Conservation (phyloP, 2,888 invertebrate species). For the Tethea ocularis region DNA sequence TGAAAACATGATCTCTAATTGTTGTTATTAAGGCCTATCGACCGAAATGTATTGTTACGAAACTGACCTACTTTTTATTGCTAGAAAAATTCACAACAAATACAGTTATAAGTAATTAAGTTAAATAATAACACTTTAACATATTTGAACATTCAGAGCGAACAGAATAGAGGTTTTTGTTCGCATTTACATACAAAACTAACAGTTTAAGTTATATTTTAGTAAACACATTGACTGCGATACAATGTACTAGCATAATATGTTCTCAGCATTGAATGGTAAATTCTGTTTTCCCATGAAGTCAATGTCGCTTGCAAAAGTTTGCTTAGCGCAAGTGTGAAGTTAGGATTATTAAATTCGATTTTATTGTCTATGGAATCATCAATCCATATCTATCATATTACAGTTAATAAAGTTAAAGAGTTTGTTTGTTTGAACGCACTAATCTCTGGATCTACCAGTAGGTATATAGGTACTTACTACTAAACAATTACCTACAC, state of each 20-base stretch:
- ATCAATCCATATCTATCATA: too few relatives aligned
- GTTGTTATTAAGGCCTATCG: background rate
- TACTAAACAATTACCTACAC: too few relatives aligned
- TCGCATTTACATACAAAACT: background rate
- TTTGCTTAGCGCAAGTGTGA: background rate
- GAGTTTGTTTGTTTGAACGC: too few relatives aligned
- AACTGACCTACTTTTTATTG: background rate
- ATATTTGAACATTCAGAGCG: background rate
- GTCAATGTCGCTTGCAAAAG: conserved; percentile 27
- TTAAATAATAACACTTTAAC: background rate
- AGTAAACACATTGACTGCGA: conserved; percentile 1
- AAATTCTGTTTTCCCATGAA: conserved; percentile 43
- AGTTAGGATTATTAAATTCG: background rate
- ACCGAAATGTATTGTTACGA: too few relatives aligned
- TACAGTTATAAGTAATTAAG: background rate
- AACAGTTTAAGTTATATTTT: background rate
- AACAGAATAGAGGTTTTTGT: background rate
- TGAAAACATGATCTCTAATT: too few relatives aligned
- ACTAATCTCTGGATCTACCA: too few relatives aligned
- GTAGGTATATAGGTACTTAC: too few relatives aligned
- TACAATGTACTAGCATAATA: too few relatives aligned
- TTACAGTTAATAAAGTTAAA: too few relatives aligned
- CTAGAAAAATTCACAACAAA: background rate
- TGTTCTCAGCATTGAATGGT: conserved; percentile 49
- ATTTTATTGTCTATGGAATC: too few relatives aligned